Percentiles rank a stretch among this genome's conserved stretches.
Evolutionary conservation across 92 coral and sea anemone species (phyloP).

Genomic region (Porites evermanni): DNA sequence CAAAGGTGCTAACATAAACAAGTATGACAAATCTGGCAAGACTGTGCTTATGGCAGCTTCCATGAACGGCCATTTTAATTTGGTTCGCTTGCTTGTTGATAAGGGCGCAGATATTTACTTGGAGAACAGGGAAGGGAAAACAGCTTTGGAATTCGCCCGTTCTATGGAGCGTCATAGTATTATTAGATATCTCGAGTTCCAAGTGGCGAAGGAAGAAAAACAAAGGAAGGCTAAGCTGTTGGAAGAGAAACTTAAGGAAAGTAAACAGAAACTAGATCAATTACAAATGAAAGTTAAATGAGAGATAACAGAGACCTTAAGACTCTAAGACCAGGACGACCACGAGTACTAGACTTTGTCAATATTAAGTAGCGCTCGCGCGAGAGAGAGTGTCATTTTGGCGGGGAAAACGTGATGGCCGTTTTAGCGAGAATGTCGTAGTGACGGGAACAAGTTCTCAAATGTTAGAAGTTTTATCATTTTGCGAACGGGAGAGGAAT

Average conservation of each 20-base stretch:
- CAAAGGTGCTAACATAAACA: conserved; percentile 92
- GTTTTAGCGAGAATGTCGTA: too few relatives aligned
- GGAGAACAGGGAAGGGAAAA: conserved; percentile 92
- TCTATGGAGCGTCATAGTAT: conserved; percentile 92
- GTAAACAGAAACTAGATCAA: conserved; percentile 27
- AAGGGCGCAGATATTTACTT: conserved; percentile 92
- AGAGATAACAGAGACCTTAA: neutral
- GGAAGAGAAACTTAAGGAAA: conserved; percentile 67
- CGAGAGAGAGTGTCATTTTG: too few relatives aligned
- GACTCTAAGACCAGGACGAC: too few relatives aligned
- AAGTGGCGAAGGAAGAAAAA: conserved; percentile 84
- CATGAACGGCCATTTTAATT: conserved; percentile 93
- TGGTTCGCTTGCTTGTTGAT: conserved; percentile 93
- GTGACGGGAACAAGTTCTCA: too few relatives aligned
- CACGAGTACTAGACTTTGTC: too few relatives aligned
- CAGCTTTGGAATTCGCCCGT: conserved; percentile 94
- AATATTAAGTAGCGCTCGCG: too few relatives aligned
- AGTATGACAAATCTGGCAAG: conserved; percentile 91
- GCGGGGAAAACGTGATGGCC: too few relatives aligned
- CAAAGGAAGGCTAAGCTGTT: conserved; percentile 86
- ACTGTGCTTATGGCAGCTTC: conserved; percentile 96
- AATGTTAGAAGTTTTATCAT: too few relatives aligned
- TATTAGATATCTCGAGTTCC: conserved; percentile 88
- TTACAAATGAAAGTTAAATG: conserved; percentile 27
- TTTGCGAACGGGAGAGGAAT: too few relatives aligned